A percentile compares a stretch with the other conserved stretches of the same genome.
Evolutionary conservation across 2,888 invertebrate genomes (phyloP).

Genomic region (Ophioninae sp.): DNA sequence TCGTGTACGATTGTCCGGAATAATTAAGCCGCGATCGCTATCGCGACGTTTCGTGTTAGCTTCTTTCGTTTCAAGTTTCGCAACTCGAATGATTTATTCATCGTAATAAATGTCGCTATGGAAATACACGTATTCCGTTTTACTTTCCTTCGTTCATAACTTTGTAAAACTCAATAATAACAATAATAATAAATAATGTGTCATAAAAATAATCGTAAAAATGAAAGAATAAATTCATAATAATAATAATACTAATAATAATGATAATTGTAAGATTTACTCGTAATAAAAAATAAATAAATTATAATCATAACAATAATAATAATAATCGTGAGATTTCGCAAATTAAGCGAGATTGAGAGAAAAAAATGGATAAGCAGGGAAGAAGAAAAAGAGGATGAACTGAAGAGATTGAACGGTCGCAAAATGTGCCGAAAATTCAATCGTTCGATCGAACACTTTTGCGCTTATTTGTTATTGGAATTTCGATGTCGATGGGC

Average conservation of each 20-base stretch:
- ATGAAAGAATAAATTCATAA: too few relatives aligned
- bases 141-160: neutral
- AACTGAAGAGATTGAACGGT: neutral
- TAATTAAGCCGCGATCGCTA: slow-evolving; percentile 16
- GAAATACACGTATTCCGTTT: slow-evolving; percentile 1
- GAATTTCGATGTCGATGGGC: neutral
- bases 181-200: neutral
- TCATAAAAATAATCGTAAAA: too few relatives aligned
- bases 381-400: neutral
- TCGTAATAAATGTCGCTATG: slow-evolving; percentile 22
- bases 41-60: slow-evolving; percentile 10
- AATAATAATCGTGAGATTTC: neutral
- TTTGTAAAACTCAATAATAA: neutral
- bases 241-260: too few relatives aligned
- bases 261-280: too few relatives aligned
- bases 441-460: neutral
- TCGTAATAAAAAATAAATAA: too few relatives aligned
- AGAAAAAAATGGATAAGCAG: neutral
- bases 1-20: neutral
- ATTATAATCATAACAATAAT: neutral
- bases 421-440: neutral
- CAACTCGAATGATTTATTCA: slow-evolving; percentile 43
- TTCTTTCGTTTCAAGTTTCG: slow-evolving; percentile 30
- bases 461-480: neutral
- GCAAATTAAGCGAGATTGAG: neutral